A percentile compares a stretch with the other conserved stretches of the same genome.
These are phyloP conservation scores for Taenioides sp. DNA, from an alignment of 2,797 vertebrate species.

Conservation along the genomic window DNA sequence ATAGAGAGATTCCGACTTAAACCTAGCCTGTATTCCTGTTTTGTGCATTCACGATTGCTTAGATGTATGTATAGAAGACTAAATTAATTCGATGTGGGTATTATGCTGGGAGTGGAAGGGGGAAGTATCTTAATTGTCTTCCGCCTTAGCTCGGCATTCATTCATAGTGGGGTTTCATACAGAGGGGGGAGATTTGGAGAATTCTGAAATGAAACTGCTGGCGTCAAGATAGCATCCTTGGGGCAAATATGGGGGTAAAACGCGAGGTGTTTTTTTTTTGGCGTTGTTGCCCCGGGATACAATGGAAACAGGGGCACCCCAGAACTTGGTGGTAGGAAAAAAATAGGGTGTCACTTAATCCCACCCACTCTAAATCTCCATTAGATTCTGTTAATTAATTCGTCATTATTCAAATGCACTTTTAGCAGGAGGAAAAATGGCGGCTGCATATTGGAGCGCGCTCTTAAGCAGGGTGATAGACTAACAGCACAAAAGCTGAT, in stretches of 20 bases:
- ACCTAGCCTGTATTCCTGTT: constrained; percentile 68
- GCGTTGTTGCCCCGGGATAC: constrained; percentile 57
- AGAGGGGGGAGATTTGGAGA: constrained; percentile 67
- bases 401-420: constrained; percentile 74
- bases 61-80: constrained; percentile 69
- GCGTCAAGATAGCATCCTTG: constrained; percentile 57
- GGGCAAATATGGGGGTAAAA: constrained; percentile 36
- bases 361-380: constrained; percentile 76
- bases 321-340: constrained; percentile 59
- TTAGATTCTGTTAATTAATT: constrained; percentile 76
- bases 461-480: constrained; percentile 64
- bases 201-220: constrained; percentile 75
- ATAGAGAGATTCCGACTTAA: constrained; percentile 75
- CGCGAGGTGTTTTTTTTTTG: constrained; percentile 51
- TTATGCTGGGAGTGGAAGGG: constrained; percentile 77
- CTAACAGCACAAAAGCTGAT: constrained; percentile 73
- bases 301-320: constrained; percentile 62
- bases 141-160: constrained; percentile 76
- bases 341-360: constrained; percentile 70
- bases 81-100: constrained; percentile 85
- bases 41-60: constrained; percentile 76
- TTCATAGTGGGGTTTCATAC: constrained; percentile 73
- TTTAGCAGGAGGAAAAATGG: constrained; percentile 45
- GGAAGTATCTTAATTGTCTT: constrained; percentile 79
- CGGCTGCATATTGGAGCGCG: constrained; percentile 54